A percentile compares a stretch with the other conserved stretches of the same genome.
These are phyloP conservation scores for Synanceia verrucosa DNA, from an alignment of 2,797 vertebrate genomes.

Conservation along the genomic window DNA sequence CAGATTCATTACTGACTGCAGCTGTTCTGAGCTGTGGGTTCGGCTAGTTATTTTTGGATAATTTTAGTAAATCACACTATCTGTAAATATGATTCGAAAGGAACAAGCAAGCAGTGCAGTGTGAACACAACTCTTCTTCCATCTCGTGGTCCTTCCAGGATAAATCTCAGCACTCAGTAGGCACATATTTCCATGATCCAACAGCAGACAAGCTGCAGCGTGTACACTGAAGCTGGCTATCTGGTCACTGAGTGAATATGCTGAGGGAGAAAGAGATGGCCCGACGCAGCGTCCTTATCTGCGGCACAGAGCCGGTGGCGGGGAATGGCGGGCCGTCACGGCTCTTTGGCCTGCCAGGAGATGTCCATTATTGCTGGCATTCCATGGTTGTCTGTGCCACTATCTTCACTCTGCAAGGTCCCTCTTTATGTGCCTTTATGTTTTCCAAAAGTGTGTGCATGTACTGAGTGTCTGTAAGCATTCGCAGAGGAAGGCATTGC, in stretches of 20 bases:
- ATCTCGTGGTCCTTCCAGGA: conserved; percentile 7
- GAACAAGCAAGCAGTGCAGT: neutral
- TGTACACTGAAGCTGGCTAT: conserved; percentile 35
- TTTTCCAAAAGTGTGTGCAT: conserved; percentile 43
- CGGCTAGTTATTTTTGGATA: conserved; percentile 9
- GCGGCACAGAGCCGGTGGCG: conserved; percentile 48
- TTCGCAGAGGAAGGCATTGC: conserved; percentile 21
- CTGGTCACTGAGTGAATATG: conserved; percentile 42
- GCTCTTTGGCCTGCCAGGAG: conserved; percentile 69
- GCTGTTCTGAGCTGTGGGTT: conserved; percentile 39
- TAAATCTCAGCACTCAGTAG: conserved; percentile 32
- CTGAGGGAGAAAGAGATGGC: conserved; percentile 48
- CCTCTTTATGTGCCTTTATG: conserved; percentile 65
- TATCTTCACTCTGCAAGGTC: conserved; percentile 70
- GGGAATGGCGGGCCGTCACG: conserved; percentile 65
- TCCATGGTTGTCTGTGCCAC: conserved; percentile 61
- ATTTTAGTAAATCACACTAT: conserved; percentile 7
- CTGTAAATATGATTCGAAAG: conserved; percentile 1
- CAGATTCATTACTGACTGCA: conserved; percentile 39
- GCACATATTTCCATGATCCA: conserved; percentile 25
- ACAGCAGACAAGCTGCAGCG: neutral
- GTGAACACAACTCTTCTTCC: neutral
- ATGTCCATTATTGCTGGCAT: conserved; percentile 72
- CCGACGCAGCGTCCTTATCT: conserved; percentile 61
- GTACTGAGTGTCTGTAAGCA: conserved; percentile 19